These are phyloP conservation scores for Tadarida brasiliensis DNA, from an alignment of 2,797 vertebrate species.

Conservation along the genomic window DNA sequence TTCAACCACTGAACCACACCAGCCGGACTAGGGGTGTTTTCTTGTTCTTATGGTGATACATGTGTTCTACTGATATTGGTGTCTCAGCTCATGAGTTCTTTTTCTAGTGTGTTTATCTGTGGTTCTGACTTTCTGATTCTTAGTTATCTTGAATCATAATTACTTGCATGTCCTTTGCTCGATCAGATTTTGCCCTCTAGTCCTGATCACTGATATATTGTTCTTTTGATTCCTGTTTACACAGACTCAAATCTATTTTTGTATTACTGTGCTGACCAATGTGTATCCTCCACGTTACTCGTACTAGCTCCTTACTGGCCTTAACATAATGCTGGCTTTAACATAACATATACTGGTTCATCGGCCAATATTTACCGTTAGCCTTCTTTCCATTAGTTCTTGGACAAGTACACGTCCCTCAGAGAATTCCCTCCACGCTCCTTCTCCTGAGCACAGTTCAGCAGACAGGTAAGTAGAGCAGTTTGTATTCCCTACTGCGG, in stretches of 20 bases:
- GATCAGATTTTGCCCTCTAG: not conserved
- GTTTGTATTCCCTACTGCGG: not conserved
- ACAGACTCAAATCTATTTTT: not conserved
- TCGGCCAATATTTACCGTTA: not conserved
- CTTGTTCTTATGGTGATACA: not conserved
- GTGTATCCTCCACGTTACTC: not conserved
- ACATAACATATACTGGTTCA: not conserved
- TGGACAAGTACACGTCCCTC: not conserved
- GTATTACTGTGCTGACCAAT: not conserved
- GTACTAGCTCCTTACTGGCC: not conserved
- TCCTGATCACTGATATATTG: not conserved
- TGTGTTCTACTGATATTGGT: not conserved
- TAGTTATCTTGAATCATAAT: not conserved
- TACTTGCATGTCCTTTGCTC: not conserved
- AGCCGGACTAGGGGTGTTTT: not conserved
- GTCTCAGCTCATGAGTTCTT: not conserved
- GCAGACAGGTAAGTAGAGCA: not conserved
- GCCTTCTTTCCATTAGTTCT: not conserved
- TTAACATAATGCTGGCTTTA: not conserved
- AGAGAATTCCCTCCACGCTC: not conserved
- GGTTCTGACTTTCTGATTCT: not conserved
- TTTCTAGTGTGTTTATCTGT: not conserved
- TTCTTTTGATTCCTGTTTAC: not conserved
- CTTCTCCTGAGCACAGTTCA: not conserved
- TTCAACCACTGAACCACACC: too few relatives aligned